A percentile compares a stretch with the other conserved stretches of the same genome.
Evolutionary conservation across 2,797 vertebrate genomes (phyloP).

Genomic region (Dendrocincla tyrannina): DNA sequence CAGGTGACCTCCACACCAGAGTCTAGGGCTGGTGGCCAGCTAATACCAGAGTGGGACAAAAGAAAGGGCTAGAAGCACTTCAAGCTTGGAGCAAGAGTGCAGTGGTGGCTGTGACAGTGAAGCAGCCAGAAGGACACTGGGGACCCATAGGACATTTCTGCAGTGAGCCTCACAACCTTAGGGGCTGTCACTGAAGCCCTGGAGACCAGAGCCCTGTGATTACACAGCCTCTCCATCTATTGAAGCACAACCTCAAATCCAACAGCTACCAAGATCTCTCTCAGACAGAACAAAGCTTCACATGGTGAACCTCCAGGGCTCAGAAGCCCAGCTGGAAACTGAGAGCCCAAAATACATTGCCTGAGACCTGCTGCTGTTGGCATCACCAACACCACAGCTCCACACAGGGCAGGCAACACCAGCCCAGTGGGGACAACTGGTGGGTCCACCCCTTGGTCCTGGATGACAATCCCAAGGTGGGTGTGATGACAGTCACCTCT

Average conservation of each 20-base stretch:
- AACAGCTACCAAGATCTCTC: not conserved
- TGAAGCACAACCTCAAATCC: not conserved
- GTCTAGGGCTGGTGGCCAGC: not conserved
- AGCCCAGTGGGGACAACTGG: rapidly evolving
- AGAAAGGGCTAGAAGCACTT: not conserved
- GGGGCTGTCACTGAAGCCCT: not conserved
- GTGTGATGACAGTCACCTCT: not conserved
- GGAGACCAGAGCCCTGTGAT: not conserved
- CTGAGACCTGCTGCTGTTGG: not conserved
- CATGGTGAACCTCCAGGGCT: not conserved
- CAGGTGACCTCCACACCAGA: not conserved
- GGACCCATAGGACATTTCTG: not conserved
- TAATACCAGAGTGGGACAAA: not conserved
- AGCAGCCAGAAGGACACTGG: not conserved
- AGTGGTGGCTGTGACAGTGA: not conserved
- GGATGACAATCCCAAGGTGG: not conserved
- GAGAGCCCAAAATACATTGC: not conserved
- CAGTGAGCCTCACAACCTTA: not conserved
- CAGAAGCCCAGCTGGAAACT: not conserved
- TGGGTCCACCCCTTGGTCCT: not conserved
- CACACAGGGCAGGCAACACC: not conserved
- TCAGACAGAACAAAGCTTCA: not conserved
- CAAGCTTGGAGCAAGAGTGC: not conserved
- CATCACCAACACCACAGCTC: not conserved
- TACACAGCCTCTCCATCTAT: rapidly evolving